phyloP scores from a whole-genome alignment of 2,888 invertebrate genomes.

The Alcis repandata region DNA sequence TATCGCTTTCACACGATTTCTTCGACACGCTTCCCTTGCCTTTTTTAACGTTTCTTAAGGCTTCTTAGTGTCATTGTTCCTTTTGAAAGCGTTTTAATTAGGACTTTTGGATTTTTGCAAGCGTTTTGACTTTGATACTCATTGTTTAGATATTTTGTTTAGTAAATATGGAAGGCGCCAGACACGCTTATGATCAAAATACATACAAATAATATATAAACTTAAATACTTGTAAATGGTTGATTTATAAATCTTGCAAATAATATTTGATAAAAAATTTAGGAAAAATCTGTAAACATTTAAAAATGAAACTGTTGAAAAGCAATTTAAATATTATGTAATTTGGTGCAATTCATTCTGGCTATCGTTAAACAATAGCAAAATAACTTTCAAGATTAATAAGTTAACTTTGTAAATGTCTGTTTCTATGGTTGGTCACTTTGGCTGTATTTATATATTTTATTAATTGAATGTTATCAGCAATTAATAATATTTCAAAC shows the following conservation, averaged over 20 bases:
- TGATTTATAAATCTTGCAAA: not conserved
- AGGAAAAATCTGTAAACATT: not conserved
- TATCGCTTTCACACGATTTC: conserved; percentile 71
- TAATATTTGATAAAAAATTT: not conserved
- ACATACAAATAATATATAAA: not conserved
- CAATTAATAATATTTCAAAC: conserved; percentile 14
- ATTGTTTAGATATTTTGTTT: not conserved
- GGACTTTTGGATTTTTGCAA: not conserved
- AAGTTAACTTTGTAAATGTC: conserved; percentile 6
- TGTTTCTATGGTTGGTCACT: conserved; percentile 46
- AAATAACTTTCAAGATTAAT: not conserved
- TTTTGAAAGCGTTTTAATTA: conserved; percentile 1
- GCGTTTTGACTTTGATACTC: not conserved
- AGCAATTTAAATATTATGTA: not conserved
- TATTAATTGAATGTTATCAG: not conserved
- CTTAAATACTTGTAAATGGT: not conserved
- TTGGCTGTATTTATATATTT: conserved; percentile 6
- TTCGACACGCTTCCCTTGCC: conserved; percentile 47
- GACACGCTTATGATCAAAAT: too few relatives aligned
- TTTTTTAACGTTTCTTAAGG: conserved; percentile 34
- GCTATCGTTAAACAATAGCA: not conserved
- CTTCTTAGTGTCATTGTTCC: conserved; percentile 7
- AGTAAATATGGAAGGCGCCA: too few relatives aligned
- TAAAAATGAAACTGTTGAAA: not conserved
- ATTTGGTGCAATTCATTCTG: not conserved